Conservation (phyloP, 2,888 invertebrate species). For the Phoenoteleia sp. region DNA sequence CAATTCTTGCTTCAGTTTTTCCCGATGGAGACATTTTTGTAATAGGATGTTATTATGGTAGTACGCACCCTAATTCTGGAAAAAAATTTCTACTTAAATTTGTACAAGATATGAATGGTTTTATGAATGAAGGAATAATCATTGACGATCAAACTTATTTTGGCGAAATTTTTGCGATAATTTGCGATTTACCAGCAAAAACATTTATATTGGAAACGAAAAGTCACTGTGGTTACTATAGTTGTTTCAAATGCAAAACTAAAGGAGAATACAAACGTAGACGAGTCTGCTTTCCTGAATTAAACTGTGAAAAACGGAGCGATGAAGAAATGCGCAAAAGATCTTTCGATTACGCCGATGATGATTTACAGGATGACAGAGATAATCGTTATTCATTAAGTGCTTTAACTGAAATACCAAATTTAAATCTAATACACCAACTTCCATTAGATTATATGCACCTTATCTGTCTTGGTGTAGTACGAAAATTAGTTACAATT, state of each 20-base stretch:
- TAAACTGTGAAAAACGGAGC: conserved; percentile 18
- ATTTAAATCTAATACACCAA: conserved; percentile 43
- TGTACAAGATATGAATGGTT: neutral
- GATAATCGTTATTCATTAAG: conserved; percentile 45
- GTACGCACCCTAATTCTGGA: conserved; percentile 5
- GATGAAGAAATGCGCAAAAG: conserved; percentile 48
- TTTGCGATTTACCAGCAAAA: conserved; percentile 57
- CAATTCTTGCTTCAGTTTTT: conserved; percentile 49
- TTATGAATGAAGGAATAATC: neutral
- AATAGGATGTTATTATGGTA: neutral
- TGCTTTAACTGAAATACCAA: conserved; percentile 48
- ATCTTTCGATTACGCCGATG: too few relatives aligned
- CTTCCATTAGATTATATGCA: conserved; percentile 64
- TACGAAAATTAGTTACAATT: conserved; percentile 33
- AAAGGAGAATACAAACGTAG: too few relatives aligned
- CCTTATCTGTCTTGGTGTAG: conserved; percentile 48
- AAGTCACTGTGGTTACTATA: conserved; percentile 50
- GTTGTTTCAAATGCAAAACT: conserved; percentile 59
- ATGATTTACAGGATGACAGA: too few relatives aligned
- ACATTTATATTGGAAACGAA: conserved; percentile 43
- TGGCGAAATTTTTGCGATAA: conserved; percentile 25
- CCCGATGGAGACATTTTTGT: neutral
- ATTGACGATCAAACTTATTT: conserved; percentile 1
- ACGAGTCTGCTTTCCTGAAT: conserved; percentile 35
- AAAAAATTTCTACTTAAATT: neutral